These are phyloP conservation scores for Microtus pennsylvanicus DNA, from an alignment of 2,113 vertebrate genomes.

Conservation along the genomic window DNA sequence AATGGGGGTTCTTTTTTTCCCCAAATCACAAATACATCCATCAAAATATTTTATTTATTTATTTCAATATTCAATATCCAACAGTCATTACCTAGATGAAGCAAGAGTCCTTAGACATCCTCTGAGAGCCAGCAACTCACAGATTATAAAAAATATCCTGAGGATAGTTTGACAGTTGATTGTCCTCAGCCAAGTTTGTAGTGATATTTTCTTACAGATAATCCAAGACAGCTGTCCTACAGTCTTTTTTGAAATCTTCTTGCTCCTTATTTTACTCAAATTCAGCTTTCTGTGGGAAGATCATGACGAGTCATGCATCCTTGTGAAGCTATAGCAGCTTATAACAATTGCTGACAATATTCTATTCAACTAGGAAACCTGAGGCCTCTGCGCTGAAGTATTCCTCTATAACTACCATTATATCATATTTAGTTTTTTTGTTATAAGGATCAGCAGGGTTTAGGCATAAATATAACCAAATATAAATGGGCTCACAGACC, in stretches of 20 bases:
- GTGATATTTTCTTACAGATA: neutral
- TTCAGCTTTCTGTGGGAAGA: neutral
- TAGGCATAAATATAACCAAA: neutral
- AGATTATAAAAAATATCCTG: neutral
- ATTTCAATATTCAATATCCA: neutral
- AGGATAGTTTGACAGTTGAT: too few relatives aligned
- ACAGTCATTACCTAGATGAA: neutral
- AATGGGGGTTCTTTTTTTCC: neutral
- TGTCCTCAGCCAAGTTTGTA: neutral
- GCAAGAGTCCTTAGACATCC: neutral
- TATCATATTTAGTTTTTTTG: neutral
- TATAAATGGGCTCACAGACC: neutral
- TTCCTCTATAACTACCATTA: neutral
- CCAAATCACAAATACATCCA: neutral
- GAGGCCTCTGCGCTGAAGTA: neutral
- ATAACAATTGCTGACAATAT: neutral
- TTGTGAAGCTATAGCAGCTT: neutral
- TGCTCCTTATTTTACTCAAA: too few relatives aligned
- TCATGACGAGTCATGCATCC: neutral
- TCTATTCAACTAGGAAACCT: neutral
- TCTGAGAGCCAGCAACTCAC: neutral
- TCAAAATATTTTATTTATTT: neutral
- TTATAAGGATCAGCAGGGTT: neutral
- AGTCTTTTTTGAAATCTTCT: neutral
- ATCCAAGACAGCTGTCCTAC: neutral